Conservation (phyloP, 2,797 vertebrate genomes). For the Argya squamiceps region DNA sequence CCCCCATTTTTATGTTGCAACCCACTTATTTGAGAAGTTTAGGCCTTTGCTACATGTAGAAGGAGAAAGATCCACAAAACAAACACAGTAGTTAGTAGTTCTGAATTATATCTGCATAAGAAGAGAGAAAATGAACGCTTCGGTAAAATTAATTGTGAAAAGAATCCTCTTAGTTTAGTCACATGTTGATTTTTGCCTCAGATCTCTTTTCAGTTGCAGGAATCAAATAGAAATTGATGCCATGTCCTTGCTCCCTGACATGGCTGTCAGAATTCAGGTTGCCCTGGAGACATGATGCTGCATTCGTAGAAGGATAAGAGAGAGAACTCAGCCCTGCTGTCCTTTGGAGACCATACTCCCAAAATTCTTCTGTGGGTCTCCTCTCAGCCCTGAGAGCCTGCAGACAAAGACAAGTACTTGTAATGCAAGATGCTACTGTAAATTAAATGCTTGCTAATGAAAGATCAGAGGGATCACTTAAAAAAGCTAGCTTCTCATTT, state of each 20-base stretch:
- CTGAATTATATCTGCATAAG: neutral
- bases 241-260: neutral
- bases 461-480: slow-evolving; percentile 39
- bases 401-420: neutral
- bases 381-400: neutral
- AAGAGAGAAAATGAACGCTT: neutral
- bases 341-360: neutral
- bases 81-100: neutral
- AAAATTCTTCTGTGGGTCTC: neutral
- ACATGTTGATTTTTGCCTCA: slow-evolving; percentile 35
- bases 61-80: neutral
- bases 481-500: slow-evolving; percentile 23
- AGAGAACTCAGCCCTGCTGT: neutral
- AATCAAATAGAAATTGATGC: slow-evolving; percentile 49
- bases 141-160: neutral
- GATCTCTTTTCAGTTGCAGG: slow-evolving; percentile 1
- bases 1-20: neutral
- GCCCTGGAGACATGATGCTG: slow-evolving; percentile 36
- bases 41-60: neutral
- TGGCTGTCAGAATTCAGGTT: slow-evolving; percentile 28
- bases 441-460: slow-evolving; percentile 27
- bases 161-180: neutral
- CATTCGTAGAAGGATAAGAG: neutral
- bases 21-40: neutral
- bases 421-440: neutral